Percentiles rank a stretch among this genome's conserved stretches.
phyloP scores from a whole-genome alignment of 2,113 vertebrate genomes.

The Pagrus major region DNA sequence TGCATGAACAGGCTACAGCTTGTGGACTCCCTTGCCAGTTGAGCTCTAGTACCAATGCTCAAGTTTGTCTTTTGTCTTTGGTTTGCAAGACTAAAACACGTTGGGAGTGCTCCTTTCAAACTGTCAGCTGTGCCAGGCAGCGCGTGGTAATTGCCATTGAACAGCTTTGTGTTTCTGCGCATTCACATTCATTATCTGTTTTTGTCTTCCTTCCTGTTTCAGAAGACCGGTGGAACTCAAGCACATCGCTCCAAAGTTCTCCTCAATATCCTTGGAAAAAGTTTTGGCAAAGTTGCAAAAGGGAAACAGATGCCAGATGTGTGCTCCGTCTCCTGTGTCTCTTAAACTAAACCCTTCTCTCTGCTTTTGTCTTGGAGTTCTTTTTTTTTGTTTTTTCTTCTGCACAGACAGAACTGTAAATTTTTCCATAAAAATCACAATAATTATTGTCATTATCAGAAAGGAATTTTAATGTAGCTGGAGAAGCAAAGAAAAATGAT shows the following conservation, averaged over 20 bases:
- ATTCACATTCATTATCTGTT: slow-evolving; percentile 73
- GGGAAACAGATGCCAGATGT: slow-evolving; percentile 66
- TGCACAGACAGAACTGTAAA: not conserved
- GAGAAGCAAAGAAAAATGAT: not conserved
- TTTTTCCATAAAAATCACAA: slow-evolving; percentile 19
- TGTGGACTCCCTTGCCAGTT: slow-evolving; percentile 39
- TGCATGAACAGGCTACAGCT: slow-evolving; percentile 30
- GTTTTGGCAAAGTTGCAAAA: slow-evolving; percentile 62
- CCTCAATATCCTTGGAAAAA: slow-evolving; percentile 41
- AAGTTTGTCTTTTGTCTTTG: slow-evolving; percentile 66
- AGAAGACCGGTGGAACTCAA: slow-evolving; percentile 48
- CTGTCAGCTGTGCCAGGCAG: slow-evolving; percentile 78
- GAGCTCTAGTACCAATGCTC: slow-evolving; percentile 58
- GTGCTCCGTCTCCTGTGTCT: slow-evolving; percentile 21
- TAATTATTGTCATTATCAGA: slow-evolving; percentile 13
- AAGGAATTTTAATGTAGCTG: not conserved
- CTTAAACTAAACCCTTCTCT: slow-evolving; percentile 24
- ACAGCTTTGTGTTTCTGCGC: slow-evolving; percentile 71
- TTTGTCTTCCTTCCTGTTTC: slow-evolving; percentile 69
- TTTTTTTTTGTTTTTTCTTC: too few relatives aligned
- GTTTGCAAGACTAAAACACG: slow-evolving; percentile 65
- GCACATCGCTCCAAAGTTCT: slow-evolving; percentile 50
- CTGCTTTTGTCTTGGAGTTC: slow-evolving; percentile 37
- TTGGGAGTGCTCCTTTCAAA: slow-evolving; percentile 59
- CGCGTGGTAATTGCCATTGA: slow-evolving; percentile 76